Evolutionary conservation across 2,888 invertebrate species (phyloP), one percentile per base, ranked within the genome.

Genomic region (Drosophila vallismaia): DNA sequence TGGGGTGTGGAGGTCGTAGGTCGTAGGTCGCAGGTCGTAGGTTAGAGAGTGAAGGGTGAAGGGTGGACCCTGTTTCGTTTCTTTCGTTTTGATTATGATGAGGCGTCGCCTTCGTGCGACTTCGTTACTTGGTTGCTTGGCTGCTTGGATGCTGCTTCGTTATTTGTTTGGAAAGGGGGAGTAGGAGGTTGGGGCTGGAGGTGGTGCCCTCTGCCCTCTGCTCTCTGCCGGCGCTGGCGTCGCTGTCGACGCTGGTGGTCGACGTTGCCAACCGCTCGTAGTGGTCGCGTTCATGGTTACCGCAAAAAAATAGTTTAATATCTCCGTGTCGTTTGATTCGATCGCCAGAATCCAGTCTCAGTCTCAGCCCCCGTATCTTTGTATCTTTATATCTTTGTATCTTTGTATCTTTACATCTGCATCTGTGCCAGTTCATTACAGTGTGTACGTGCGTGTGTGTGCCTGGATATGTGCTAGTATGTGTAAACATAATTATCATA

Each of bases 251-350:
- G 76, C 79, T 74, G 75, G 80, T 74, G 75, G 84, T 69, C 77
- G 77, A 68, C 81, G 79, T 87, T 75, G 77, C 77, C 79, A 88
- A 88, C 88, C 87, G 86, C 87, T 87, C 90, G 89, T 90, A 87
- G 90, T 88, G 91, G 90, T 91, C 90, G 91, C 90, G 90, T 91
- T 90, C 89, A 89, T 90, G 89, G 89, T 90, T 90, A 91, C 91
- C 91, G 89, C 91, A 90, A 91, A 90, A 80, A 91, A 91, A 90
- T 91, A 89, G 90, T 91, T 91, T 91, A 91, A 91, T 91, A 91
- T 89, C 90, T 89, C 85, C 89, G 90, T 86, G 91, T 90, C 91
- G 88, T 91, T 89, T 88, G 91, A 90, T 89, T 91, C 90, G 90
- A 91, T 90, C 89, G 86, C 88, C 89, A 84, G 88, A 51, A 36